phyloP scores from a whole-genome alignment of 2,888 invertebrate genomes.

The Lepeophtheirus nordmannii region DNA sequence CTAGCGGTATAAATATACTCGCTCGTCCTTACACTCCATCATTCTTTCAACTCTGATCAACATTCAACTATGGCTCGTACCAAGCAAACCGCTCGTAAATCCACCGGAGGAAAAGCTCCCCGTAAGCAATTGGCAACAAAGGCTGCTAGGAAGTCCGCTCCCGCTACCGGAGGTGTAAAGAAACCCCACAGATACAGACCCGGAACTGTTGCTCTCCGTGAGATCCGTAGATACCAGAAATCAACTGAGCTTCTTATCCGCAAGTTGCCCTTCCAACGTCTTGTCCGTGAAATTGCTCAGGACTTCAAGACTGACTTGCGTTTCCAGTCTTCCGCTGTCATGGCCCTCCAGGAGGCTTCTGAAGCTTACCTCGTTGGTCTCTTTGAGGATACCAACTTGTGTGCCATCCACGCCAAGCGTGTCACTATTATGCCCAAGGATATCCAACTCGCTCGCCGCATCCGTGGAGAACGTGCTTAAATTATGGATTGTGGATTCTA shows the following conservation, averaged over 20 bases:
- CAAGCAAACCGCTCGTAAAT: slow-evolving; percentile 92
- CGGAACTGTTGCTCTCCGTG: slow-evolving; percentile 85
- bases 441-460: slow-evolving; percentile 43
- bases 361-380: slow-evolving; percentile 49
- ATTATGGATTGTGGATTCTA: neutral
- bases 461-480: slow-evolving; percentile 42
- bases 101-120: slow-evolving; percentile 90
- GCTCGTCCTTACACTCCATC: too few relatives aligned
- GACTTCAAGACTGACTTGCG: slow-evolving; percentile 37
- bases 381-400: slow-evolving; percentile 49
- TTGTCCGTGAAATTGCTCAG: slow-evolving; percentile 52
- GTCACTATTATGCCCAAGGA: slow-evolving; percentile 47
- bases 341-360: slow-evolving; percentile 35
- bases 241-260: slow-evolving; percentile 86
- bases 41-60: too few relatives aligned
- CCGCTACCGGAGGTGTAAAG: slow-evolving; percentile 86
- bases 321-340: slow-evolving; percentile 34
- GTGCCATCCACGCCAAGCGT: slow-evolving; percentile 41
- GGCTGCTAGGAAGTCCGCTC: slow-evolving; percentile 93
- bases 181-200: slow-evolving; percentile 90
- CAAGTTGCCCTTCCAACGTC: slow-evolving; percentile 82
- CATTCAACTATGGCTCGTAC: slow-evolving; percentile 78
- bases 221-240: slow-evolving; percentile 90
- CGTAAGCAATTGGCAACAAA: slow-evolving; percentile 82
- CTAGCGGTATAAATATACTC: too few relatives aligned